phyloP scores from a whole-genome alignment of 2,888 invertebrate genomes.

The Rhaphigaster nebulosa region DNA sequence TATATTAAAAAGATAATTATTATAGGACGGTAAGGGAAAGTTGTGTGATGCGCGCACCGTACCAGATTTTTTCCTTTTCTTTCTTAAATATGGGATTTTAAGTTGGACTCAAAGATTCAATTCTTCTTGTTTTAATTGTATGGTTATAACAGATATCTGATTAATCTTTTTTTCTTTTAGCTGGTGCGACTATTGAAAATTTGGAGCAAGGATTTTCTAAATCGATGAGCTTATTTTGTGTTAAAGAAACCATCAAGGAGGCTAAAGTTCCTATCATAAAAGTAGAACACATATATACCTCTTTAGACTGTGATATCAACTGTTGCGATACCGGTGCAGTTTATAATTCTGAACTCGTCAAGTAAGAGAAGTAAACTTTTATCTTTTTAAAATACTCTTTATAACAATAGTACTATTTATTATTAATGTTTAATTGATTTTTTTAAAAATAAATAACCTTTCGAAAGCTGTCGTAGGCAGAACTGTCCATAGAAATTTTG shows the following conservation, averaged over 20 bases:
- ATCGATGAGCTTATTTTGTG: constrained; percentile 11
- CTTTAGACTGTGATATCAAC: constrained; percentile 46
- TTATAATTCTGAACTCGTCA: constrained; percentile 30
- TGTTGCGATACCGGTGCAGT: background rate
- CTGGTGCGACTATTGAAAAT: background rate
- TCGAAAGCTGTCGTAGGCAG: too few relatives aligned
- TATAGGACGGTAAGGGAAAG: too few relatives aligned
- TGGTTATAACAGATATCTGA: background rate
- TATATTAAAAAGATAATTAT: too few relatives aligned
- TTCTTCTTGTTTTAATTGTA: background rate
- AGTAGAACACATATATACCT: constrained; percentile 40
- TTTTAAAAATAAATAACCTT: too few relatives aligned
- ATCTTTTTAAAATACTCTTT: too few relatives aligned
- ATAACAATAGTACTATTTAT: too few relatives aligned
- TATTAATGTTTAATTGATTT: too few relatives aligned
- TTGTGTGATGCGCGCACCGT: too few relatives aligned
- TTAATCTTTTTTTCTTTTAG: background rate
- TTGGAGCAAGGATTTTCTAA: constrained; percentile 6
- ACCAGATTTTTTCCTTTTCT: too few relatives aligned
- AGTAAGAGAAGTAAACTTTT: constrained; percentile 3
- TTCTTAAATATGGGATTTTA: too few relatives aligned
- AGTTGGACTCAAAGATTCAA: too few relatives aligned
- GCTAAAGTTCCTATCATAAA: constrained; percentile 54
- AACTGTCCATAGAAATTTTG: too few relatives aligned
- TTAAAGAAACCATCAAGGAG: constrained; percentile 11